Percentiles rank a stretch among this genome's conserved stretches.
Conservation (phyloP, 2,113 vertebrate species). For the Agapornis roseicollis region DNA sequence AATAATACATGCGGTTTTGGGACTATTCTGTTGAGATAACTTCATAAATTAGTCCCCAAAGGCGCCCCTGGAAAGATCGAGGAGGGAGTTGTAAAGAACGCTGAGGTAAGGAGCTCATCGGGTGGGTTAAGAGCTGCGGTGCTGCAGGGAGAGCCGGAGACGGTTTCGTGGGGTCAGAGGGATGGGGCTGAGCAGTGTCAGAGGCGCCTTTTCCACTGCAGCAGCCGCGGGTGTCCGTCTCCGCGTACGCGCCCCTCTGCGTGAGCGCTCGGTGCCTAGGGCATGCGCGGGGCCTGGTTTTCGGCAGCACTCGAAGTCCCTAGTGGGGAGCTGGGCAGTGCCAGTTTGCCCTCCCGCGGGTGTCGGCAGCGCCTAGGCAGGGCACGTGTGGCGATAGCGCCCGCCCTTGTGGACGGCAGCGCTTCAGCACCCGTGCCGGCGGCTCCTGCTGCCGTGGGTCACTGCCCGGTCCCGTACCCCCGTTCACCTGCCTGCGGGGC, state of each 20-base stretch:
- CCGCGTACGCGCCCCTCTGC: not conserved
- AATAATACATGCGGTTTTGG: not conserved
- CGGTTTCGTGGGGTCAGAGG: fast-evolving
- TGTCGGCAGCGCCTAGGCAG: not conserved
- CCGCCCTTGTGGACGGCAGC: fast-evolving
- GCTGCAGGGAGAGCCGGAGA: not conserved
- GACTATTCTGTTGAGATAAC: not conserved
- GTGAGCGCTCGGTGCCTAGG: not conserved
- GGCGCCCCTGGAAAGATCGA: not conserved
- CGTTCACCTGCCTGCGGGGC: not conserved
- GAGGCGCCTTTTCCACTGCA: not conserved
- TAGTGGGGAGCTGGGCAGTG: not conserved
- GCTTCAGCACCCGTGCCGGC: fast-evolving
- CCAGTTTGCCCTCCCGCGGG: not conserved
- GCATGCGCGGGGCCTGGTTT: not conserved
- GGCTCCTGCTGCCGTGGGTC: not conserved
- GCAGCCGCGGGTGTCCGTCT: not conserved
- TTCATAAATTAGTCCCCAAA: not conserved
- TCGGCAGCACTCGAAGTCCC: not conserved
- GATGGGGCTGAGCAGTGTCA: not conserved
- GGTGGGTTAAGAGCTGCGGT: fast-evolving
- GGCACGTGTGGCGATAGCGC: not conserved
- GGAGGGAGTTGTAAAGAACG: no score
- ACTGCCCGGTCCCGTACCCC: no score
- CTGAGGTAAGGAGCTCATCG: not conserved